Evolutionary conservation across 2,113 vertebrate genomes (phyloP), one percentile per base, ranked within the genome.

Genomic region (Petromus typicus): DNA sequence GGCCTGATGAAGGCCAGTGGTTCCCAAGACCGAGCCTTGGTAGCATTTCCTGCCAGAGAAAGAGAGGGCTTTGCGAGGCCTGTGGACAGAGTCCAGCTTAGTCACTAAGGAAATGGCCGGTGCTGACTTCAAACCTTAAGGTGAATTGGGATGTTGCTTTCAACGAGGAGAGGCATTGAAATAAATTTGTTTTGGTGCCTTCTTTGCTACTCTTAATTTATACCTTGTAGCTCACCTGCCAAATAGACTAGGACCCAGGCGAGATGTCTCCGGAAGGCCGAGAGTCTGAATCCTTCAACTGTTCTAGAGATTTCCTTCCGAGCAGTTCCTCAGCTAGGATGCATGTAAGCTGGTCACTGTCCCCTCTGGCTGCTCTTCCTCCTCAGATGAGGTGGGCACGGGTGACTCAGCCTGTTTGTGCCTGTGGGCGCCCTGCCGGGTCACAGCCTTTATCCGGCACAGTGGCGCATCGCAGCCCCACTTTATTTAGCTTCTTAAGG

Each of bases 401-500:
- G 48, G 69, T 40, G 45, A 13, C 67, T 51, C 18, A 3, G 4
- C 59, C 51, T 59, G 27, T 78, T 16, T 37, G 37, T 56, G 57
- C 37, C 86, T 3, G 1, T 40, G 69, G 67, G 45, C 59, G 3
- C 23, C 22, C 67, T 2, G 11, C 43, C 5, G 1, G 76, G 80
- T 82, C 90, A 17, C 48, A 34, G 48, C 83, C 34, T 87, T 87
- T 89, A 75, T 37, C 71, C 54, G 32, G 69, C 48, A 45, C 48
- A 85, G 76, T 83, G 16, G 57, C 84, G 93, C 66, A 45, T 64
- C 83, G 30, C 56, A 69, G 57, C 67, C 32, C 48, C 40, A 30
- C 92, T 96, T 88, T 88, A 89, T 93, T 95, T 96, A 97, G 93
- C 92, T 93, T 91, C 93, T 69, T 91, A 56, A 91, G 87, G 85